These are phyloP conservation scores for Psephotus haematonotus DNA, from an alignment of 2,113 vertebrate species.

Conservation along the genomic window DNA sequence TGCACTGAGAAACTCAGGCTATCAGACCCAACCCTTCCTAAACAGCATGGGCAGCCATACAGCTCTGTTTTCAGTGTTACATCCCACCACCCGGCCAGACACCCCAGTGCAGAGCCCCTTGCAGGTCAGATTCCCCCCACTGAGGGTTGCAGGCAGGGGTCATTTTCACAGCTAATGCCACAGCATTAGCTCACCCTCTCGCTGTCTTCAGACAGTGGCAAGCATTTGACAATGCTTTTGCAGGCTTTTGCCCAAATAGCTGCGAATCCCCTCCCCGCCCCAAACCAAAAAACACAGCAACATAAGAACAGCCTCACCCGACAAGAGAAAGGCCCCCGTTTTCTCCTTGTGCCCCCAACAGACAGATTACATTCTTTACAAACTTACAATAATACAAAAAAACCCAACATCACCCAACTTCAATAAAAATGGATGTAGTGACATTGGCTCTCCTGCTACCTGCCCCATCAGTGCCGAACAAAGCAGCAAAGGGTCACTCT, in stretches of 20 bases:
- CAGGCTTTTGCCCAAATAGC: background rate
- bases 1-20: background rate
- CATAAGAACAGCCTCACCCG: conserved; percentile 23
- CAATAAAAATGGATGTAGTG: background rate
- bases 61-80: background rate
- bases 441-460: background rate
- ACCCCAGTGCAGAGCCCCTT: background rate
- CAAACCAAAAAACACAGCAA: conserved; percentile 36
- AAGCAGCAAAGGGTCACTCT: background rate
- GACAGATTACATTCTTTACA: conserved; percentile 75
- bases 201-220: background rate
- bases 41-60: background rate
- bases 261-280: background rate
- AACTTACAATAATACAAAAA: conserved; percentile 70
- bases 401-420: background rate
- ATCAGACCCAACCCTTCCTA: background rate
- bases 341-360: conserved; percentile 55
- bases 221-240: background rate
- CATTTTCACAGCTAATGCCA: conserved; percentile 37
- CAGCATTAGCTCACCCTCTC: background rate
- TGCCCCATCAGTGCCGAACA: background rate
- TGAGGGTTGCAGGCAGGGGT: background rate
- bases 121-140: background rate
- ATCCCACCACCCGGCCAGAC: background rate
- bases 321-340: conserved; percentile 24